A percentile compares a stretch with the other conserved stretches of the same genome.
Conservation (phyloP, 2,888 invertebrate species). For the Limnephilus auricula region DNA sequence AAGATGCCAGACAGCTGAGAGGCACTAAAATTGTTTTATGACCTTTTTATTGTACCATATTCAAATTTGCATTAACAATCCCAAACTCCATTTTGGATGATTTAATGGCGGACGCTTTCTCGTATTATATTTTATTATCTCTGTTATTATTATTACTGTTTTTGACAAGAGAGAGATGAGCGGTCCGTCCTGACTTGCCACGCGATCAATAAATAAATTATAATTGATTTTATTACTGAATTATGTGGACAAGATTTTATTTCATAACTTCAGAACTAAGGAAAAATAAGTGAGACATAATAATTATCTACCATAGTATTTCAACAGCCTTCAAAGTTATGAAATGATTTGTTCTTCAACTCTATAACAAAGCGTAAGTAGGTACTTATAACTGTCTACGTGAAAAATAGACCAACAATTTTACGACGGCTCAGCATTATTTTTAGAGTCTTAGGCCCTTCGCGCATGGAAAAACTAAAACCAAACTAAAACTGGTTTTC, state of each 20-base stretch:
- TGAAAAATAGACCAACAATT: too few relatives aligned
- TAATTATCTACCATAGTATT: neutral
- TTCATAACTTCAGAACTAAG: neutral
- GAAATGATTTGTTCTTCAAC: neutral
- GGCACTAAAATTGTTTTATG: conserved; percentile 54
- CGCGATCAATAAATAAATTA: neutral
- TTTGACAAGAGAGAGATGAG: neutral
- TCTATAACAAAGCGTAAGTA: neutral
- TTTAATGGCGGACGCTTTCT: conserved; percentile 51
- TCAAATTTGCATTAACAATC: conserved; percentile 59
- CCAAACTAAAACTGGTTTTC: too few relatives aligned
- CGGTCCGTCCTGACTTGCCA: neutral
- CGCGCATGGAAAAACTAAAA: too few relatives aligned
- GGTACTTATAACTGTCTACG: neutral
- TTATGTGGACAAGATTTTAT: neutral
- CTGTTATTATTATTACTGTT: neutral
- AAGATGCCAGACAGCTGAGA: conserved; percentile 45
- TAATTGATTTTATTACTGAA: neutral
- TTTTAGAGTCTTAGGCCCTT: neutral
- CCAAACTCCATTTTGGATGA: conserved; percentile 53
- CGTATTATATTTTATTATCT: neutral
- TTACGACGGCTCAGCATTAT: too few relatives aligned
- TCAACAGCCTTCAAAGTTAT: too few relatives aligned
- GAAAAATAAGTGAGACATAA: neutral
- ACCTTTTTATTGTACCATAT: conserved; percentile 52